Evolutionary conservation across 2,888 invertebrate species (phyloP).

Genomic region (Meliscaeva auricollis): DNA sequence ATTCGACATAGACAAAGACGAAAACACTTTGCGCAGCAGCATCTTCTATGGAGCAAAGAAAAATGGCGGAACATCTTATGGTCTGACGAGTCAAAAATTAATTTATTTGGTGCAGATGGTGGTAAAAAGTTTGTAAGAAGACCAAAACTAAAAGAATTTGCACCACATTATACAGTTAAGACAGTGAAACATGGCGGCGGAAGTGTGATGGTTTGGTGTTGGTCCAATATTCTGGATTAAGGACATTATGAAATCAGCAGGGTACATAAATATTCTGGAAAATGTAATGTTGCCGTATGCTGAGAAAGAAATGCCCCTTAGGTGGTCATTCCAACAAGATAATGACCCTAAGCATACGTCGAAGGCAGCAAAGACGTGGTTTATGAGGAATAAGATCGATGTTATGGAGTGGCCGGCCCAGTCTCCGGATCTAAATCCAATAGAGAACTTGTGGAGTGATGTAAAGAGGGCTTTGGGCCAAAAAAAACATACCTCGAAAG

Average conservation of each 20-base stretch:
- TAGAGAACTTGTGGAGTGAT: slow-evolving; percentile 4
- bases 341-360: no score
- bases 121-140: background rate
- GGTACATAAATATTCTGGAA: background rate
- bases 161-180: background rate
- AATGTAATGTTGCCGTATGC: background rate
- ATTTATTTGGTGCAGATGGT: slow-evolving; percentile 5
- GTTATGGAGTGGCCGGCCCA: no score
- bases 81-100: slow-evolving; percentile 9
- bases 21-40: no score
- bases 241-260: no score
- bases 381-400: no score
- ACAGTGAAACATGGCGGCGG: slow-evolving; percentile 1
- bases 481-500: slow-evolving; percentile 41
- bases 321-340: no score
- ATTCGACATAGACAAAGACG: no score
- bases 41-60: background rate
- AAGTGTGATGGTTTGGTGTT: background rate
- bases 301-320: no score
- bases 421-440: no score
- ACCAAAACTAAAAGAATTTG: background rate
- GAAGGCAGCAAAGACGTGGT: no score
- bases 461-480: slow-evolving; percentile 41
- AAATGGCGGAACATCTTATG: slow-evolving; percentile 16
- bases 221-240: no score